Base-by-base conservation (phyloP, 35 echinoderm and acorn worm species). In the Apostichopus japonicus region DNA sequence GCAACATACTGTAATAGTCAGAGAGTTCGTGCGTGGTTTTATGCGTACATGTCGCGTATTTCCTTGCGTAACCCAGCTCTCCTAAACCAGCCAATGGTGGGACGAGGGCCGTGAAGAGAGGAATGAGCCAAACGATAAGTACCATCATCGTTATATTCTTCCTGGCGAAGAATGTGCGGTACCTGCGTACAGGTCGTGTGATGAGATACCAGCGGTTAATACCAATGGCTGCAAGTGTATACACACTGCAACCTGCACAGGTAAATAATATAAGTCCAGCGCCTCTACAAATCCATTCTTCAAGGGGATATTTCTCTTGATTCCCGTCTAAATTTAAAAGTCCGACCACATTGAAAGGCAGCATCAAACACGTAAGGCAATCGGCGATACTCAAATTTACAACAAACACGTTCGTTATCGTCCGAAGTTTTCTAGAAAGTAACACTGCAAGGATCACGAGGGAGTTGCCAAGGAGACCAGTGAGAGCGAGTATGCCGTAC, bases 351-450 rank as follows among this genome's bases (percentile, higher is more conserved):
- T 93, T 92, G 81, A 90, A 94, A 13, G 94, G 92, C 51, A 98
- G 62, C 59, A 81, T 94, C 14, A 98, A 8, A 24, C 90, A 92
- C 7, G 94, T 95, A 21, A 98, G 54, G 5, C 91, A 75, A 55
- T 98, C 96, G 17, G 96, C 94, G 15, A 95, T 92, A 5, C 91
- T 92, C 4, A 98, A 72, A 86, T 98, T 98, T 5, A 98, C 96
- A 0, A 98, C 94, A 70, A 95, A 98, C 6, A 95, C 92, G 62
- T 98, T 98, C 11, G 94, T 98, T 52, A 98, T 92, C 16, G 96
- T 98, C 27, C 94, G 92, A 16, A 98, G 93, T 59, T 94, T 95
- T 21, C 75, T 89, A 24, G 93, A 98, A 0, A 95, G 55, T 7
- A 98, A 25, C 8, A 98, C 96, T 8, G 94, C 94, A 1, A 98